Base-by-base conservation (phyloP, 1,140 invertebrate species). In the Chrysomallon squamiferum region DNA sequence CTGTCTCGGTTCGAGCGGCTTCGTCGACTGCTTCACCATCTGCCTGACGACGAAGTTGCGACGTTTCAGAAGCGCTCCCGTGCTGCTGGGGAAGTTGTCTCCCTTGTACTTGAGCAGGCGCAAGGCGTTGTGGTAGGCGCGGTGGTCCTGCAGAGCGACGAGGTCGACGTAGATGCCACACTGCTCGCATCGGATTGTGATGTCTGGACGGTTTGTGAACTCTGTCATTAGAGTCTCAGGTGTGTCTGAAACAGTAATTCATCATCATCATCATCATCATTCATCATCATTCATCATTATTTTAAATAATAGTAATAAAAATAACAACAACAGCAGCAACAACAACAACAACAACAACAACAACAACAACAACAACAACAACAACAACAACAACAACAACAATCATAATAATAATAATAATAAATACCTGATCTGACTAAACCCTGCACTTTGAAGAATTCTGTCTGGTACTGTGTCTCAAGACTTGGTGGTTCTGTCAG, bases 131-230 rank as follows among this genome's bases (percentile, higher is more conserved):
- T 84, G 81, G 62, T 77, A 83, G 5, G 57, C 41, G 13, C 78
- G 63, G 57, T 85, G 83, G 35, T 81, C 72, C 25, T 66, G 68
- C 0, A 84, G 57, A 15, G 61, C 35, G 9, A 50, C 32, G 2
- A 85, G 65, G 29, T 77, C 66, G 6, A 84, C 65, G 56, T 74
- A 77, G 0, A 70, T 35, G 29, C 72, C 58, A 68, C 81, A 84
- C 59, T 74, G 72, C 20, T 80, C 73, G 76, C 83, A 85, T 25
- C 59, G 49, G 4, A 85, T 66, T 11, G 79, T 75, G 29, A 85
- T 82, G 54, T 85, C 81, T 58, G 58, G 73, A 50, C 35, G 59
- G 35, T 61, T 63, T 13, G 66, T 61, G 57, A 59, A 70, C 9
- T 78, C 76, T 54, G 78, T 69, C 7, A 82, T 62, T n/a, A 68